Percentiles rank a stretch among this genome's conserved stretches.
phyloP scores from a whole-genome alignment of 2,888 invertebrate species.

The Agriotes lineatus region DNA sequence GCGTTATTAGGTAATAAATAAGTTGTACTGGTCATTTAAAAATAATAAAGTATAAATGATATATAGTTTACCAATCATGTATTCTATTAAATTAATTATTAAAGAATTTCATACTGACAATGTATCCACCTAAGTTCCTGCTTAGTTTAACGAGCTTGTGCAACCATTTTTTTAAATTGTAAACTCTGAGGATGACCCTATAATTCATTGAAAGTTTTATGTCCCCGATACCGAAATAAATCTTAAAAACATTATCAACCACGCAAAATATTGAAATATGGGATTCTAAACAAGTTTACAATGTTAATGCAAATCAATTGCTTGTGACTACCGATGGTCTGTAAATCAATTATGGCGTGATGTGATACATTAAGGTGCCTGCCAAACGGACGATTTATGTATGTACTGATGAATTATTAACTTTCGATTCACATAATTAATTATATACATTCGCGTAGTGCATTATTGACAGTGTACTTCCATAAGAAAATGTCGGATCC shows the following conservation, averaged over 20 bases:
- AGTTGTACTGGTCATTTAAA: no score
- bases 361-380: constrained; percentile 66
- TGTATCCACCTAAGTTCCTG: no score
- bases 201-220: constrained; percentile 31
- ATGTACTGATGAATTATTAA: constrained; percentile 64
- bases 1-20: no score
- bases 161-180: no score
- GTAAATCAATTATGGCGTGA: constrained; percentile 66
- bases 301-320: constrained; percentile 67
- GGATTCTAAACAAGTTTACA: constrained; percentile 63
- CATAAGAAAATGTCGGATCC: no score
- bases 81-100: no score
- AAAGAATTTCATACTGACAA: no score
- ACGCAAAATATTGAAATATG: constrained; percentile 62
- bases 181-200: neutral
- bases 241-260: constrained; percentile 55
- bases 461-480: neutral
- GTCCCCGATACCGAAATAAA: constrained; percentile 47
- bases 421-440: constrained; percentile 48
- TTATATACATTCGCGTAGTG: constrained; percentile 27
- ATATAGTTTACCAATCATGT: no score
- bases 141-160: no score
- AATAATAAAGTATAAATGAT: no score
- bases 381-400: constrained; percentile 62
- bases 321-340: constrained; percentile 63